Evolutionary conservation across 1,140 invertebrate genomes (phyloP).

Genomic region (Proales similis): DNA sequence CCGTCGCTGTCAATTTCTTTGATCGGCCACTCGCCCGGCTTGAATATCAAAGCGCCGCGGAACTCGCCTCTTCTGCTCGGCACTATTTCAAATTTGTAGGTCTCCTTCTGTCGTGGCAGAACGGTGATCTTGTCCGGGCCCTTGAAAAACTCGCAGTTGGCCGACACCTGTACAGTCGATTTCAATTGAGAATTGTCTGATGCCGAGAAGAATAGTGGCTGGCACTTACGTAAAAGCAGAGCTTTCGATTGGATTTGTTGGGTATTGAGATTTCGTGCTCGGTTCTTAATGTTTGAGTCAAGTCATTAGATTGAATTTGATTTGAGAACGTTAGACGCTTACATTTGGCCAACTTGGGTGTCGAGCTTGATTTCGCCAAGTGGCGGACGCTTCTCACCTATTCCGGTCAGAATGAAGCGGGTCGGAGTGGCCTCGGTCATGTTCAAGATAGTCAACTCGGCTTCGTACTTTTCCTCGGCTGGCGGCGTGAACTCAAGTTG

Average conservation of each 20-base stretch:
- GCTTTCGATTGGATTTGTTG: constrained; percentile 49
- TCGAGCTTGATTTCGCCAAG: constrained; percentile 33
- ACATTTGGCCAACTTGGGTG: constrained; percentile 31
- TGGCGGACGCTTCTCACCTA: constrained; percentile 10
- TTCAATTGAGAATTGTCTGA: not conserved
- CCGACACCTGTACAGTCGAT: constrained; percentile 44
- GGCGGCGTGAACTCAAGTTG: constrained; percentile 17
- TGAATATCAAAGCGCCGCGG: constrained; percentile 49
- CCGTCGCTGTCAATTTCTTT: constrained; percentile 52
- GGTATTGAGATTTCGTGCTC: constrained; percentile 45
- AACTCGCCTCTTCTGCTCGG: constrained; percentile 45
- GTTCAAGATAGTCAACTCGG: constrained; percentile 21
- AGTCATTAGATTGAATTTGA: not conserved
- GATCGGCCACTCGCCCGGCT: constrained; percentile 45
- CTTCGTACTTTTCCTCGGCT: constrained; percentile 20
- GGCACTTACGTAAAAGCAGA: constrained; percentile 45
- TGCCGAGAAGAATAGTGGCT: not conserved
- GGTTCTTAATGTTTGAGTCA: constrained; percentile 41
- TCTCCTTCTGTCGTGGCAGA: constrained; percentile 43
- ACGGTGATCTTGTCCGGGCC: constrained; percentile 45
- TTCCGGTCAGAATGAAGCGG: constrained; percentile 12
- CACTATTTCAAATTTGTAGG: constrained; percentile 43
- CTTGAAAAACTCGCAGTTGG: constrained; percentile 46
- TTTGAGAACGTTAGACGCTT: not conserved
- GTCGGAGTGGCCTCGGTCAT: not conserved